Evolutionary conservation across 2,888 invertebrate genomes (phyloP).

Genomic region (Cordilura impudica): DNA sequence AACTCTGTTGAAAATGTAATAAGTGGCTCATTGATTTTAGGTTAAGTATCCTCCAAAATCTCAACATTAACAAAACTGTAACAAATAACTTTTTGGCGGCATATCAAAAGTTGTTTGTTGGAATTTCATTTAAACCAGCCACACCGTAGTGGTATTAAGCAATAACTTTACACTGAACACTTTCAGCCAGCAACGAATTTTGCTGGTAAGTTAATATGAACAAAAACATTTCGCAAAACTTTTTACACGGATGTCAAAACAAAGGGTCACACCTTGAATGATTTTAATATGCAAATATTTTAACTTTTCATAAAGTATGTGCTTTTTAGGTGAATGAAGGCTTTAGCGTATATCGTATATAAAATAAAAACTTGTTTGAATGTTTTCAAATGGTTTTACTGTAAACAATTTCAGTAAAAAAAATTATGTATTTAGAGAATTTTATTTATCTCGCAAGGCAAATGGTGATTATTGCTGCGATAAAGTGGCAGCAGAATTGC

Average conservation of each 20-base stretch:
- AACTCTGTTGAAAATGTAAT: constrained; percentile 25
- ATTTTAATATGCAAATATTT: not conserved
- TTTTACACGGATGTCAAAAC: not conserved
- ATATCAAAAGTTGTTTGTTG: not conserved
- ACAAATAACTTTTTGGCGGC: constrained; percentile 7
- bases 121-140: not conserved
- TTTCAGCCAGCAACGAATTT: not conserved
- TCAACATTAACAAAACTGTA: not conserved
- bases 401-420: too few species aligned
- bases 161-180: not conserved
- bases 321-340: not conserved
- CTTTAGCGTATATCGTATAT: too few species aligned
- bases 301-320: not conserved
- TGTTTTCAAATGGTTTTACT: too few species aligned
- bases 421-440: too few species aligned
- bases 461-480: too few species aligned
- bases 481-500: too few species aligned
- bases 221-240: not conserved
- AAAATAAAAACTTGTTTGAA: too few species aligned
- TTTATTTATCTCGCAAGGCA: too few species aligned
- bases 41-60: constrained; percentile 36
- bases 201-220: constrained; percentile 2
- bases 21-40: constrained; percentile 44
- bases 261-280: constrained; percentile 13
- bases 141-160: not conserved